These are phyloP conservation scores for Astatoreochromis straeleni DNA, from an alignment of 2,113 vertebrate genomes.

Conservation along the genomic window DNA sequence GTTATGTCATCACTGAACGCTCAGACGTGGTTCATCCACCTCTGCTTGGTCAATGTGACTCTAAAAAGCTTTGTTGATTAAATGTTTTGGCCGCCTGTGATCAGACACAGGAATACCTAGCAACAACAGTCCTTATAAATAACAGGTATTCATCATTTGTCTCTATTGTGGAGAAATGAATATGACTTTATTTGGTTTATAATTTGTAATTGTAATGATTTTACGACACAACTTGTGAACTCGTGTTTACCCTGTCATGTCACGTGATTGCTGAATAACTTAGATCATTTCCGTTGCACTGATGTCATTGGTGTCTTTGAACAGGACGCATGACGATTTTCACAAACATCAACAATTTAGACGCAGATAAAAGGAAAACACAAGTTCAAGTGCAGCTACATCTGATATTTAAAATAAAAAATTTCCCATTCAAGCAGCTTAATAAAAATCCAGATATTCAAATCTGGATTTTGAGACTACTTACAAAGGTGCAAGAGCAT, in stretches of 20 bases:
- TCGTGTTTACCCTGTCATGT: neutral
- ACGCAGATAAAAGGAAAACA: neutral
- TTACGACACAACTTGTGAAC: neutral
- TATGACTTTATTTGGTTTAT: neutral
- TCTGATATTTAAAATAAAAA: neutral
- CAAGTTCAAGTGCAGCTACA: neutral
- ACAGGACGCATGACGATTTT: neutral
- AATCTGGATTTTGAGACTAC: neutral
- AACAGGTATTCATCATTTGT: neutral
- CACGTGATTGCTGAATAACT: neutral
- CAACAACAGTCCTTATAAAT: neutral
- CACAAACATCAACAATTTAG: neutral
- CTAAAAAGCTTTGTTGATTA: neutral
- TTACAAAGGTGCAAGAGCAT: neutral
- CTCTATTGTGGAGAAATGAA: neutral
- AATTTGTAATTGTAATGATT: neutral
- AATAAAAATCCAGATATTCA: neutral
- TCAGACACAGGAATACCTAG: neutral
- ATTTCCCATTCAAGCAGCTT: neutral
- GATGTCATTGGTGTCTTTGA: neutral
- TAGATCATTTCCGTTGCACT: neutral
- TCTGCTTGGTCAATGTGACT: neutral
- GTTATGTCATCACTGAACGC: neutral
- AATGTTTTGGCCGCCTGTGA: neutral
- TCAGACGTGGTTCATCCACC: neutral